These are phyloP conservation scores for Petaurus breviceps DNA, from an alignment of 2,113 vertebrate genomes.

Conservation along the genomic window DNA sequence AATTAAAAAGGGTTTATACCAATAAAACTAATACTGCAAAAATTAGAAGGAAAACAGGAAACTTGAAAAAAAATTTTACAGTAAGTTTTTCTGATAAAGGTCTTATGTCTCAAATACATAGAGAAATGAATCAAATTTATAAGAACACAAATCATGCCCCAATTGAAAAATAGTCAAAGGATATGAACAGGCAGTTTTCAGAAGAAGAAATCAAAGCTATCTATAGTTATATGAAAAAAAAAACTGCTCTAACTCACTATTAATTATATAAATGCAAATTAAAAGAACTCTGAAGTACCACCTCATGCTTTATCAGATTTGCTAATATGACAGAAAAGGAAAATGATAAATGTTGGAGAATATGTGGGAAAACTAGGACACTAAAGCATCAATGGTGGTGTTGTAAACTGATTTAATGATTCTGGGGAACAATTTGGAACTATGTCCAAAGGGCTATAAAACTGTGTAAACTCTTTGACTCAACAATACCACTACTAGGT, in stretches of 20 bases:
- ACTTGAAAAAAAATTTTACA: neutral
- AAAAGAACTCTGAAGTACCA: neutral
- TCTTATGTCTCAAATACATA: no score
- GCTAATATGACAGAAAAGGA: neutral
- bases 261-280: neutral
- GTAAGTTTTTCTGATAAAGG: neutral
- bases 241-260: neutral
- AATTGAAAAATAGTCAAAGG: no score
- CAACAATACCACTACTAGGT: neutral
- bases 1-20: neutral
- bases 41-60: neutral
- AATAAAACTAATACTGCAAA: neutral
- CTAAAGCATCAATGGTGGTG: neutral
- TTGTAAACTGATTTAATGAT: neutral
- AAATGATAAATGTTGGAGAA: neutral
- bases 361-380: neutral
- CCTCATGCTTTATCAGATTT: neutral
- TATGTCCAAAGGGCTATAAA: neutral
- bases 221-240: neutral
- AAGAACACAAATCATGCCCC: no score
- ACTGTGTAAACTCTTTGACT: neutral
- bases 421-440: neutral
- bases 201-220: neutral
- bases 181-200: neutral
- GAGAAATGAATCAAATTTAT: no score